A percentile compares a stretch with the other conserved stretches of the same genome.
These are phyloP conservation scores for Sebastolobus alascanus DNA, from an alignment of 2,797 vertebrate species.

Conservation along the genomic window DNA sequence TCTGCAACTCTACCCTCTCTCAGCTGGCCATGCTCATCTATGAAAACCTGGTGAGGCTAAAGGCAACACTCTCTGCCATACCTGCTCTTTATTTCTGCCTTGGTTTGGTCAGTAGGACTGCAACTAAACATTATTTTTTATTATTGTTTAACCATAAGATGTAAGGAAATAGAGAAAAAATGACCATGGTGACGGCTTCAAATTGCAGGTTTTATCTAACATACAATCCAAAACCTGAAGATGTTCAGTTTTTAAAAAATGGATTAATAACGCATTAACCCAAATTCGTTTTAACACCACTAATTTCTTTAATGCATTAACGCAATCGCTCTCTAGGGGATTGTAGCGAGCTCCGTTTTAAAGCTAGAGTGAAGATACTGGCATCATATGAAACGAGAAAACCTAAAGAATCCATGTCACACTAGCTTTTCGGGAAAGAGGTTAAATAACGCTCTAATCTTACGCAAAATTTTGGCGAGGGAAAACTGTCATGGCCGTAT, in stretches of 20 bases:
- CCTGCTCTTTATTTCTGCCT: not conserved
- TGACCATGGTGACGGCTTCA: not conserved
- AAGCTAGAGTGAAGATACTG: no score
- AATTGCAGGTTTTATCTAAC: not conserved
- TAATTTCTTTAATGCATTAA: no score
- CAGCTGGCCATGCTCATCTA: constrained; percentile 95
- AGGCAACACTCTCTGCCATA: not conserved
- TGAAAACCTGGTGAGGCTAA: constrained; percentile 91
- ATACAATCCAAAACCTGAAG: not conserved
- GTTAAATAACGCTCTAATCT: no score
- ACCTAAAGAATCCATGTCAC: no score
- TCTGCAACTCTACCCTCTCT: constrained; percentile 91
- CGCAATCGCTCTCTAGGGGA: no score
- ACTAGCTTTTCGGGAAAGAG: no score
- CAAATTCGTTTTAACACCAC: no score
- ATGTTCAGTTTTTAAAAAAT: not conserved
- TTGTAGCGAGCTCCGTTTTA: no score
- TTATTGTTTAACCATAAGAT: not conserved
- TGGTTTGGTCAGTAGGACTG: not conserved
- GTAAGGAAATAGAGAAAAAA: not conserved
- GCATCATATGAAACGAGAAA: no score
- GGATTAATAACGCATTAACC: no score
- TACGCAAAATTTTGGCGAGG: no score
- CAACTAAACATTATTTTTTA: not conserved
- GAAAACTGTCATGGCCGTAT: no score